Evolutionary conservation across 2,888 invertebrate genomes (phyloP), one percentile per base, ranked within the genome.

Genomic region (Andrena bucephala): DNA sequence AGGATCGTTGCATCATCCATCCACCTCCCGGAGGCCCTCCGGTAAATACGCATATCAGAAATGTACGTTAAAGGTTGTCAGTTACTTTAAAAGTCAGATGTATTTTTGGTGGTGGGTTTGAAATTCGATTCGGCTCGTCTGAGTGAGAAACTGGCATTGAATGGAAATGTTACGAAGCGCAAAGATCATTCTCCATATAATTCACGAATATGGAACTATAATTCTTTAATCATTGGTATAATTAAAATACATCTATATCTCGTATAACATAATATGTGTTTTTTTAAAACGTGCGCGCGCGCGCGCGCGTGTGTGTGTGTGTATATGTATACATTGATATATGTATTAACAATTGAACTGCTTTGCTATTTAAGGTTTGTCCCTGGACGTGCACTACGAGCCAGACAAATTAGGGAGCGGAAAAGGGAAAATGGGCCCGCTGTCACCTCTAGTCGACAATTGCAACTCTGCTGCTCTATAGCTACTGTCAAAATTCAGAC

Each of bases 301-400:
- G 20, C 20, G 20, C 20, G 20, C 20, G 20, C 20, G 20, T 20
- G 20, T 20, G 20, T 20, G 20, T 20, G 20, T 20, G 20, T 20
- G 20, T 20, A 20, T 20, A 20, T 20, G 31, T 27, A 29, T 31
- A n/a, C 48, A 7, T 31, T 48, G 29, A 50, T 7, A 27, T 31
- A 33, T 36, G 2, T 24, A 29, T 6, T 72, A 54, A 27, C 42
- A 42, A 57, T 73, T 60, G 50, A 36, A 29, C 27, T 62, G 42
- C 31, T 10, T 52, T 68, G 31, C 20, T 29, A 73, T 94, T 93
- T 62, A 92, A 96, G 96, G 96, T 92, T 95, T 96, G 89, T 96
- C 97, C 78, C 94, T 97, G 90, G 97, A 97, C 93, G 96, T 97
- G 91, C 97, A 97, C 92, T 97, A 97, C 93, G 97, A 97, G 94